Evolutionary conservation across 2,888 invertebrate species (phyloP).

Genomic region (Parnassius orleans): DNA sequence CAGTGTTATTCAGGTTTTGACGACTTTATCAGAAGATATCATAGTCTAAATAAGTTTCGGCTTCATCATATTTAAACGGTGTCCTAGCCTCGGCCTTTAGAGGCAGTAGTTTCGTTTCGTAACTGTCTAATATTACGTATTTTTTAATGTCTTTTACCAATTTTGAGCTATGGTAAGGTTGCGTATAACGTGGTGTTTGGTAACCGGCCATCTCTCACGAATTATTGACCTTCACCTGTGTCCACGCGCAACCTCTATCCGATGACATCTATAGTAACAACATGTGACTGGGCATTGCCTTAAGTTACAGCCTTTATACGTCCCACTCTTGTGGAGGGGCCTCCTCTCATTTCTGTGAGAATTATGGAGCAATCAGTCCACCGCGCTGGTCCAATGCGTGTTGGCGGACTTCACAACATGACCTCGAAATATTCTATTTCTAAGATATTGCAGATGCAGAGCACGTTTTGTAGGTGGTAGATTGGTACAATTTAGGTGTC

Average conservation of each 20-base stretch:
- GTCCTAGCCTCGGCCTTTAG: constrained; percentile 20
- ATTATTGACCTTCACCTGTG: constrained; percentile 17
- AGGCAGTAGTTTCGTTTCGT: constrained; percentile 2
- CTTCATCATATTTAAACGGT: not conserved
- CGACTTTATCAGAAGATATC: too few species aligned
- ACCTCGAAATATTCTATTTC: too few species aligned
- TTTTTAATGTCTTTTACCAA: constrained; percentile 21
- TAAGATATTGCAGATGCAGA: too few species aligned
- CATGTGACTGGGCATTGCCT: too few species aligned
- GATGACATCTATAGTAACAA: not conserved
- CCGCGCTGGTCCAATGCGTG: too few species aligned
- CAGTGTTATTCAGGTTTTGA: too few species aligned
- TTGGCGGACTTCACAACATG: too few species aligned
- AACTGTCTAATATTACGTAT: constrained; percentile 19
- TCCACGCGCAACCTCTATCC: constrained; percentile 22
- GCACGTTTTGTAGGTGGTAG: too few species aligned
- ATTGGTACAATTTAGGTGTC: too few species aligned
- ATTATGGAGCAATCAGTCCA: too few species aligned
- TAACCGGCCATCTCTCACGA: constrained; percentile 14
- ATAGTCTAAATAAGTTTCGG: not conserved
- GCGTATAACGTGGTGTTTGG: constrained; percentile 13
- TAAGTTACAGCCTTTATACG: too few species aligned
- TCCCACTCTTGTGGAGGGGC: too few species aligned
- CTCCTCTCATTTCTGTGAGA: not conserved
- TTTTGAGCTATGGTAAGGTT: constrained; percentile 21